Conservation (phyloP, 2,888 invertebrate species). For the Taenaris catops region DNA sequence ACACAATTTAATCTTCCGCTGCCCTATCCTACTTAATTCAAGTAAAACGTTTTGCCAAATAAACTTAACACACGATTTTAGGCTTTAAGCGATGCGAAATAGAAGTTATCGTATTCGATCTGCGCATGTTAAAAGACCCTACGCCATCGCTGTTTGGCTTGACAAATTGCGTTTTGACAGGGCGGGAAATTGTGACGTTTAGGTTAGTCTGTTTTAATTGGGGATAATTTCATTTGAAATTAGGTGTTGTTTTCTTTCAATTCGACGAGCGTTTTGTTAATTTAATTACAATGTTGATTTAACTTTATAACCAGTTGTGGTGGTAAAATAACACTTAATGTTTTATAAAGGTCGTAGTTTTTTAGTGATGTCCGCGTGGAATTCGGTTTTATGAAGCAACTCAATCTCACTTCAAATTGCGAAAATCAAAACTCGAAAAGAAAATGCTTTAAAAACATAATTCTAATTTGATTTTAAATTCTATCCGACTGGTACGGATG, state of each 20-base stretch:
- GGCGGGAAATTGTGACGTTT: constrained; percentile 56
- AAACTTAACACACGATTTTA: constrained; percentile 38
- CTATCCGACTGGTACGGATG: no score
- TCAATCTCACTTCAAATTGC: no score
- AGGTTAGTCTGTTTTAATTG: constrained; percentile 43
- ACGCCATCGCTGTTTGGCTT: constrained; percentile 67
- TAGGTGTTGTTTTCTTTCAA: constrained; percentile 42
- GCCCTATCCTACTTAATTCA: constrained; percentile 22
- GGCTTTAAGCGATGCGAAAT: constrained; percentile 43
- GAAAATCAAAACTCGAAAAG: no score
- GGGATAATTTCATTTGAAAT: constrained; percentile 41
- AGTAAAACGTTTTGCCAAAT: constrained; percentile 26
- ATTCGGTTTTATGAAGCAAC: no score
- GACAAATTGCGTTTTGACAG: constrained; percentile 78
- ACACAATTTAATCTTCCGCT: constrained; percentile 71
- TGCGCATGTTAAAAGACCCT: constrained; percentile 36
- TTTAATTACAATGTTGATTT: no score
- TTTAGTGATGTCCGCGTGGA: no score
- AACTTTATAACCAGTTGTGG: no score
- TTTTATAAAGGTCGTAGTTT: no score
- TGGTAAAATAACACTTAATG: no score
- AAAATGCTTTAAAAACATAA: no score
- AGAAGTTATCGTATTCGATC: constrained; percentile 33
- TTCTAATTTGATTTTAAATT: no score
- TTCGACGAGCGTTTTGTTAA: constrained; percentile 25